These are phyloP conservation scores for Onychorhynchus coronatus DNA, from an alignment of 2,113 vertebrate genomes.

Conservation along the genomic window DNA sequence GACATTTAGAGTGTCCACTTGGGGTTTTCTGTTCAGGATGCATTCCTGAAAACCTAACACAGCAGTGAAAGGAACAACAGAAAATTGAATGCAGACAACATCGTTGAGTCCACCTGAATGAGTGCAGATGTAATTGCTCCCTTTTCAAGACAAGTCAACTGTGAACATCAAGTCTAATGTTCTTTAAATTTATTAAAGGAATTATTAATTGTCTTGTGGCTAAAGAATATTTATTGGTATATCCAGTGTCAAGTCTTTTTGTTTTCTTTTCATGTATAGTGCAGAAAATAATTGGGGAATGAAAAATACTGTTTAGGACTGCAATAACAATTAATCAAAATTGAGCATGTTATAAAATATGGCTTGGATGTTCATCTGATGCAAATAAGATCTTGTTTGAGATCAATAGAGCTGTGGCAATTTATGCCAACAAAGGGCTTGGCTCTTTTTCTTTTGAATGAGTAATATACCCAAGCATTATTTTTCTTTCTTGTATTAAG, in stretches of 20 bases:
- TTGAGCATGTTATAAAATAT: not conserved
- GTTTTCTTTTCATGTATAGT: not conserved
- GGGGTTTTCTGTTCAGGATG: not conserved
- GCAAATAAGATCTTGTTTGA: constrained; percentile 32
- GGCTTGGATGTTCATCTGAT: not conserved
- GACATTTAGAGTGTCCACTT: not conserved
- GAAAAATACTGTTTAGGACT: not conserved
- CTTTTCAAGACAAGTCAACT: not conserved
- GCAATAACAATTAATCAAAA: constrained; percentile 40
- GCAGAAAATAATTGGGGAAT: not conserved
- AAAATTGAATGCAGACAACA: not conserved
- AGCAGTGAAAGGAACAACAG: not conserved
- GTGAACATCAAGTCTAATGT: not conserved
- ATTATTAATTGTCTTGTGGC: not conserved
- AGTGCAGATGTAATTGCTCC: not conserved
- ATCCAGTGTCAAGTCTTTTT: not conserved
- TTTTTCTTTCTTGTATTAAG: constrained; percentile 2
- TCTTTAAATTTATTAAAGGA: not conserved
- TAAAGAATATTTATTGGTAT: not conserved
- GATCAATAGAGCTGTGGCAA: constrained; percentile 21
- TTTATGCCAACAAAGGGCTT: constrained; percentile 10
- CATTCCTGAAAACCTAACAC: not conserved
- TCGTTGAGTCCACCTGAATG: not conserved
- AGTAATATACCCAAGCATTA: not conserved
- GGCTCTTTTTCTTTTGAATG: constrained; percentile 11